phyloP scores from a whole-genome alignment of 2,888 invertebrate species.

The Drosophila aldrichi region DNA sequence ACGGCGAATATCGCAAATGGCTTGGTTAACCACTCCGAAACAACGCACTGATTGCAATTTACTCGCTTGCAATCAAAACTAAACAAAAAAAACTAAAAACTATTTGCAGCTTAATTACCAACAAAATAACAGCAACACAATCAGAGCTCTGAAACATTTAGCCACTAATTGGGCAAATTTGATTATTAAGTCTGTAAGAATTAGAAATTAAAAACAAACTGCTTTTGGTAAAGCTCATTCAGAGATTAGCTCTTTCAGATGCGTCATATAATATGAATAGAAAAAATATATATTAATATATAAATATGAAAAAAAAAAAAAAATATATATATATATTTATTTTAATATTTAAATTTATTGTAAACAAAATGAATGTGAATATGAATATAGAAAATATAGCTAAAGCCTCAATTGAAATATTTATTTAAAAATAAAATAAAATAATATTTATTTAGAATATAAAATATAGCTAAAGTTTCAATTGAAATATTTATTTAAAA shows the following conservation, averaged over 20 bases:
- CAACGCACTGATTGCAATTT: conserved; percentile 57
- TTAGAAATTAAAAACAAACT: conserved; percentile 2
- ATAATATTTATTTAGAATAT: too few relatives aligned
- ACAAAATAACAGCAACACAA: conserved; percentile 1
- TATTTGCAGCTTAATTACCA: conserved; percentile 35
- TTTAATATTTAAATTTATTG: too few relatives aligned
- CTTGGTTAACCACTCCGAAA: conserved; percentile 35
- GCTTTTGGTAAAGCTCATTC: neutral
- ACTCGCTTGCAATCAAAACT: conserved; percentile 37
- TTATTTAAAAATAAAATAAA: too few relatives aligned
- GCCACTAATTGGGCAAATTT: neutral
- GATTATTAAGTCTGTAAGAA: neutral
- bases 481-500: too few relatives aligned
- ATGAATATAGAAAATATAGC: too few relatives aligned
- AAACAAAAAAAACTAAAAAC: conserved; percentile 29
- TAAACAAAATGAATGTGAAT: too few relatives aligned
- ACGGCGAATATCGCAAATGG: conserved; percentile 54
- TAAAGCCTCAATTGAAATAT: too few relatives aligned
- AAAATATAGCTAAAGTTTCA: too few relatives aligned
- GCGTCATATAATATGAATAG: neutral
- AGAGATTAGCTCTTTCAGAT: neutral
- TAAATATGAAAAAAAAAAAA: too few relatives aligned
- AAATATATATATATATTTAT: too few relatives aligned
- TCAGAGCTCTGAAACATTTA: conserved; percentile 3
- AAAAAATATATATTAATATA: too few relatives aligned